Evolutionary conservation across 2,888 invertebrate genomes (phyloP).

Genomic region (Orthosia cruda): DNA sequence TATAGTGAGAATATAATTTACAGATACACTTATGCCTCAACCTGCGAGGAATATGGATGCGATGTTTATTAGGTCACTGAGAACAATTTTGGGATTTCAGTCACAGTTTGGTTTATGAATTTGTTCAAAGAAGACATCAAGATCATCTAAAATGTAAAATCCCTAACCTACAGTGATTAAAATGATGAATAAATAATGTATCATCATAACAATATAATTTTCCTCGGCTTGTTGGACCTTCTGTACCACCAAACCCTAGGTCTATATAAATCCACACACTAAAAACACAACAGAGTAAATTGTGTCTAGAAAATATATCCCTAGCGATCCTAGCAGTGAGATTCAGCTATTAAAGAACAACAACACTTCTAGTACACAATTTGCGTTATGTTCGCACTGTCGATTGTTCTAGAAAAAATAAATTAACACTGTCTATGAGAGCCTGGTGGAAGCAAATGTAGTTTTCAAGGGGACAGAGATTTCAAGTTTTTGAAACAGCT

Average conservation of each 20-base stretch:
- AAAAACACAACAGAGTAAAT: background rate
- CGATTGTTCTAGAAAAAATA: conserved; percentile 59
- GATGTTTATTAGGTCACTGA: no score
- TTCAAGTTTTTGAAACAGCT: conserved; percentile 37
- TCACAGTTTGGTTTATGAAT: background rate
- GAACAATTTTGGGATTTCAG: background rate
- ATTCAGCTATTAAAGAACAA: conserved; percentile 52
- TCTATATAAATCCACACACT: background rate
- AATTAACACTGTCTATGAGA: conserved; percentile 43
- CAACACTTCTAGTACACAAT: conserved; percentile 42
- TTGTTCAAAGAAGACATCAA: background rate
- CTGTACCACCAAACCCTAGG: fast-evolving
- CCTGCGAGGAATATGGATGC: no score
- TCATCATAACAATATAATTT: background rate
- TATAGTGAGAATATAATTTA: no score
- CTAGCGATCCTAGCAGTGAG: conserved; percentile 30
- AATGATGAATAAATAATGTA: background rate
- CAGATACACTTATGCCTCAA: no score
- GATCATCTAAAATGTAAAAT: background rate
- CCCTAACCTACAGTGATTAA: no score
- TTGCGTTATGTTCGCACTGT: conserved; percentile 32
- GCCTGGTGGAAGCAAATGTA: conserved; percentile 4
- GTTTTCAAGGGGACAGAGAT: conserved; percentile 19
- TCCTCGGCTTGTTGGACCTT: background rate
- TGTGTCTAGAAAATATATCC: conserved; percentile 2